A percentile compares a stretch with the other conserved stretches of the same genome.
phyloP scores from a whole-genome alignment of 1,140 invertebrate genomes.

The Melitaea cinxia region DNA sequence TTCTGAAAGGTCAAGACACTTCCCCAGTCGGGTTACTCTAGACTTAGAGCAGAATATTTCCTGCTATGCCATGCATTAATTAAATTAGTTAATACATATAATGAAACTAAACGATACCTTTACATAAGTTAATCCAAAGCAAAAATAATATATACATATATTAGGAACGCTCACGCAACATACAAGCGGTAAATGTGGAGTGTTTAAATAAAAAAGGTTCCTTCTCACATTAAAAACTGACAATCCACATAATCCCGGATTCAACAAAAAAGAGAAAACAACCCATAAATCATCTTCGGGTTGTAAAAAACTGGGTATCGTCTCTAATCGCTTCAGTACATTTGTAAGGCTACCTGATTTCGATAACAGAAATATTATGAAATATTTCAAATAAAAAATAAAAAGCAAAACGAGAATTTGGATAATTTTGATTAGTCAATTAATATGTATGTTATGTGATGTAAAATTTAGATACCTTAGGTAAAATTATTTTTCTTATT shows the following conservation, averaged over 20 bases:
- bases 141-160: no score
- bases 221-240: slow-evolving; percentile 44
- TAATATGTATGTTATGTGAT: no score
- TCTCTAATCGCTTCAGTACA: slow-evolving; percentile 58
- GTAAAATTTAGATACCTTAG: no score
- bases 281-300: slow-evolving; percentile 57
- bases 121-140: no score
- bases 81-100: no score
- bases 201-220: neutral
- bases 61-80: no score
- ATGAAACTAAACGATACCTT: no score
- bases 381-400: slow-evolving; percentile 1
- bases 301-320: slow-evolving; percentile 43
- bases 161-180: neutral
- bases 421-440: no score
- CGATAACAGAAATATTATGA: slow-evolving; percentile 13
- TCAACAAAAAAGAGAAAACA: slow-evolving; percentile 47
- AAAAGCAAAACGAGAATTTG: neutral
- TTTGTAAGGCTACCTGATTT: slow-evolving; percentile 60
- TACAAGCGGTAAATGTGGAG: neutral
- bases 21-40: no score
- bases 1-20: no score
- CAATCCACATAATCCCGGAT: slow-evolving; percentile 38
- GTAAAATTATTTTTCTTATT: no score
- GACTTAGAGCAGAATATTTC: no score